Evolutionary conservation across 2,113 vertebrate species (phyloP), one percentile per base, ranked within the genome.

Genomic region (Amphilophus citrinellus): DNA sequence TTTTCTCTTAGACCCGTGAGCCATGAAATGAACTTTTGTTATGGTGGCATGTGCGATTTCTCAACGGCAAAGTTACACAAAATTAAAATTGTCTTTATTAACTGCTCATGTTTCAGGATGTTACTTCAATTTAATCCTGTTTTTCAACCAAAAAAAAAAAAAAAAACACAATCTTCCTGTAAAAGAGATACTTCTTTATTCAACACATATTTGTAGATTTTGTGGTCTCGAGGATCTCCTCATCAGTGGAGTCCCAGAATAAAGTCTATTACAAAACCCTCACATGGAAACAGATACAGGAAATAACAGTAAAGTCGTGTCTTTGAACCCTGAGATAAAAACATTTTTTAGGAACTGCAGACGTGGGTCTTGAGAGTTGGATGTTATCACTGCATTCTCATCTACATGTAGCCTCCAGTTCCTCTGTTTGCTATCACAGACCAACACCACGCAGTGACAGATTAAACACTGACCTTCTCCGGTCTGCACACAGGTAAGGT

Each of bases 401-500:
- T 73, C 47, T 5, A 73, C 17, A 61, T 75, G 65, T 18, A 76
- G 9, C 61, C 57, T 59, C 11, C 10, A 39, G 7, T 35, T 65
- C 11, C 47, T 59, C 10, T 79, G n/a, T 73, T n/a, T 78, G 27
- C 61, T 30, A 58, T 30, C 82, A 57, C 53, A 77, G 7, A 44
- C 11, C 15, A 18, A 78, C 18, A 32, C 42, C 20, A 57, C 3
- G 7, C 44, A 39, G 42, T 8, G 20, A 73, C 53, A 47, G 22
- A 80, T 80, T 44, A 82, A 59, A 87, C 58, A 93, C 94, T 93
- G 77, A 98, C 97, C 95, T 97, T 96, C 77, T 96, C 92, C 0
- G 98, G 98, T 62, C 96, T 96, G 94, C 98, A 98, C 22, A 98
- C 98, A 3, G 98, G 97, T 77, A 98, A 94, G 3, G 97, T 97